Evolutionary conservation across 2,888 invertebrate species (phyloP), one percentile per base, ranked within the genome.

Genomic region (Willowsia nigromaculata): DNA sequence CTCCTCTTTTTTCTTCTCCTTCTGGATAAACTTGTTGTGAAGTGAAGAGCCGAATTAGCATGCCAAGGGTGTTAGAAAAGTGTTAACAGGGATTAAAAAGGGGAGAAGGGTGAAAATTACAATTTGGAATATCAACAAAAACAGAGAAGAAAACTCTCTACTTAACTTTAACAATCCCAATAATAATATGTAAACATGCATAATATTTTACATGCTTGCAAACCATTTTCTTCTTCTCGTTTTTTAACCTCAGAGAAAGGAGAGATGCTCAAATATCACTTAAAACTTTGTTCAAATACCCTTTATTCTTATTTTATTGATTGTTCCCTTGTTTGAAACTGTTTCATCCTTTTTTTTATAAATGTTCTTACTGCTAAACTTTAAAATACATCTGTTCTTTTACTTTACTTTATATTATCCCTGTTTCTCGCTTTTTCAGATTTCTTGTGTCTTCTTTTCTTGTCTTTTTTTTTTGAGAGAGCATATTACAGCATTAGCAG

Each of bases 81-180:
- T 81, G 81, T 81, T 85, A 71, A 89, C 71, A 81, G 65, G 89
- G 86, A 86, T 86, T 86, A 86, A 43, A 68, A 37, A 15, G 37
- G 74, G n/a, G 27, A 59, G 53, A 76, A 62, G 65, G 74, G 65
- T 82, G 82, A 56, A 80, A 40, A 80, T 76, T 47, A 76, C 47
- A 76, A 71, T 76, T 47, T 76, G 25, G 30, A 50, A 50, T 33
- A 50, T 30, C 74, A 53, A 76, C 50, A 76, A 53, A 76, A 76
- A 76, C 30, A 18, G 68, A 40, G 9, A 40, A 13, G 1, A 5
- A 65, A 33, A 18, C 33, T 15, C 62, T 43, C 47, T 15, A 40
- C 37, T 43, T 37, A 37, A 22, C 27, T 50, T 15, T 30, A 50
- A 50, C 53, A 47, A 76, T 30, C n/a, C n/a, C 9, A 76, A 27